Evolutionary conservation across 37 sponge, comb jelly and placozoan genomes (phyloP).

Genomic region (Cliona cf. orientalis): DNA sequence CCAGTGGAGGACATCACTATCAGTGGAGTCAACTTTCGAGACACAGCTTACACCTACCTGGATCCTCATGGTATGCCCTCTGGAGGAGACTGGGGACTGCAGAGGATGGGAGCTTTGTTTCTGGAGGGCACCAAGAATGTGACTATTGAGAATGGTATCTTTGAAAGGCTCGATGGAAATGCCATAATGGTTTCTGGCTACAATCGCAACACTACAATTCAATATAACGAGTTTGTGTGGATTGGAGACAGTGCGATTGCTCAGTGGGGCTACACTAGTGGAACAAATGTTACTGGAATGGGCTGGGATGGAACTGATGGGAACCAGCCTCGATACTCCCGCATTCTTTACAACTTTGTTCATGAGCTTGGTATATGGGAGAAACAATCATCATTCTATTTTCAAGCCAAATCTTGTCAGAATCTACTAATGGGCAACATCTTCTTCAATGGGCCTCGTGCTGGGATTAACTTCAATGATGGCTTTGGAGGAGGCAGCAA

Average conservation of each 20-base stretch:
- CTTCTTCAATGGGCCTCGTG: conserved; percentile 86
- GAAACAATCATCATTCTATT: conserved; percentile 66
- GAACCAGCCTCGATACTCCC: conserved; percentile 60
- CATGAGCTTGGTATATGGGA: conserved; percentile 78
- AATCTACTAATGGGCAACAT: conserved; percentile 64
- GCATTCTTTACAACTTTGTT: conserved; percentile 57
- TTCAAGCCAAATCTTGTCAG: conserved; percentile 69
- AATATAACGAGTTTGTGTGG: conserved; percentile 61
- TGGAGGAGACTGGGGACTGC: conserved; percentile 73
- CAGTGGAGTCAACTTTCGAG: conserved; percentile 33
- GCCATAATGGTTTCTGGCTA: conserved; percentile 56
- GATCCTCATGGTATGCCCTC: conserved; percentile 62
- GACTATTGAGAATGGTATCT: conserved; percentile 26
- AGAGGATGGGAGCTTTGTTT: conserved; percentile 60
- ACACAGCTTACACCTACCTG: conserved; percentile 72
- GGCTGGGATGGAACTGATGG: conserved; percentile 74
- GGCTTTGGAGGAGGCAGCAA: conserved; percentile 77
- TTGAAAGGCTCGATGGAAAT: conserved; percentile 69
- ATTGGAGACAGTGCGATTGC: conserved; percentile 81
- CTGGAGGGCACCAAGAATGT: conserved; percentile 56
- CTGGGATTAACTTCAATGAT: conserved; percentile 87
- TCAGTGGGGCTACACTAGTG: conserved; percentile 55
- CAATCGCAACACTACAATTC: conserved; percentile 45
- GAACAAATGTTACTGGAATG: conserved; percentile 21
- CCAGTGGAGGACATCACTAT: conserved; percentile 47